Evolutionary conservation across 2,888 invertebrate species (phyloP).

Genomic region (Catocala sponsa): DNA sequence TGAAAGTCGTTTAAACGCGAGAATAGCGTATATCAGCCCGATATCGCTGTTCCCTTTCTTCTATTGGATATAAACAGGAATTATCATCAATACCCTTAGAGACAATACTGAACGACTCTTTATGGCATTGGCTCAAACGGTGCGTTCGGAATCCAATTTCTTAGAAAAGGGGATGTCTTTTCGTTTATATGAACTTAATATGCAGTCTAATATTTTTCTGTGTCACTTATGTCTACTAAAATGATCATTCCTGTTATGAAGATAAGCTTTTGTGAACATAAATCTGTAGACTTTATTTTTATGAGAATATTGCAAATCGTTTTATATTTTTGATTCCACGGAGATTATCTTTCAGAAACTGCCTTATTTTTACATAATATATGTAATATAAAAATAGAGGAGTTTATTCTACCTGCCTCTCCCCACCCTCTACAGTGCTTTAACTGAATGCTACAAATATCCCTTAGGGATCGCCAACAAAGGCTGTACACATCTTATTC

Average conservation of each 20-base stretch:
- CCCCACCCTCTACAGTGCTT: no score
- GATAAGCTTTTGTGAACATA: background rate
- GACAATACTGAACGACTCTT: constrained; percentile 70
- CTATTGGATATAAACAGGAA: constrained; percentile 73
- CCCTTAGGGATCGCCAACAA: no score
- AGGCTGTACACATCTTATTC: no score
- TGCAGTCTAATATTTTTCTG: constrained; percentile 15
- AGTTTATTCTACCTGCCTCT: no score
- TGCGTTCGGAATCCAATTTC: constrained; percentile 69
- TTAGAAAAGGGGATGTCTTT: constrained; percentile 49
- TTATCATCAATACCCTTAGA: constrained; percentile 75
- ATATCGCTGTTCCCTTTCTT: constrained; percentile 62
- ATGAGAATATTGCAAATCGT: no score
- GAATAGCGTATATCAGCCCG: constrained; percentile 57
- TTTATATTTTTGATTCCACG: no score
- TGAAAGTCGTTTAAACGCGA: constrained; percentile 54
- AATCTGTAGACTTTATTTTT: no score
- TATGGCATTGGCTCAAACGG: constrained; percentile 62
- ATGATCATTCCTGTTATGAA: background rate
- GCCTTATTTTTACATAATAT: no score
- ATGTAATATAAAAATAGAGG: no score
- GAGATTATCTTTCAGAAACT: no score
- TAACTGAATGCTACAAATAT: no score
- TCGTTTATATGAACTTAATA: constrained; percentile 14
- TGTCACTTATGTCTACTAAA: constrained; percentile 23